Evolutionary conservation across 2,797 vertebrate genomes (phyloP).

Genomic region (Eulemur mongoz): DNA sequence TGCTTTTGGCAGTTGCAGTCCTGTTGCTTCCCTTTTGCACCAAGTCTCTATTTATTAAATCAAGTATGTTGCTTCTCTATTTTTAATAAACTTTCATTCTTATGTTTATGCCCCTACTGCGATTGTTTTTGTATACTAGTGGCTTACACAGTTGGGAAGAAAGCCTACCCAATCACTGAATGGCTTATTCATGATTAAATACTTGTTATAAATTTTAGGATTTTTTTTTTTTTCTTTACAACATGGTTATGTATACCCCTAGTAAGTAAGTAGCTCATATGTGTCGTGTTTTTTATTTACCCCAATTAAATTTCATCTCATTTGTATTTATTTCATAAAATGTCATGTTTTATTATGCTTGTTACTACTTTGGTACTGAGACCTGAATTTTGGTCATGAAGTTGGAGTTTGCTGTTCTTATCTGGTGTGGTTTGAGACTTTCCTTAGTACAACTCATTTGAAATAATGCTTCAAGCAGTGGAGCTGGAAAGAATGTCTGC

Average conservation of each 20-base stretch:
- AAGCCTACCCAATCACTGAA: neutral
- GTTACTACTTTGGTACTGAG: neutral
- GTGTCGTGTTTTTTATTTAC: neutral
- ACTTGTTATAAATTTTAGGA: neutral
- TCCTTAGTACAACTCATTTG: neutral
- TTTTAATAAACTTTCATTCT: slow-evolving; percentile 39
- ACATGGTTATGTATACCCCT: neutral
- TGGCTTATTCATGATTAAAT: neutral
- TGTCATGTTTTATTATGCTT: neutral
- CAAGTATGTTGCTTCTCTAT: neutral
- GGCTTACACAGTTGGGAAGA: neutral
- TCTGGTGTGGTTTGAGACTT: neutral
- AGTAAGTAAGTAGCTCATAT: neutral
- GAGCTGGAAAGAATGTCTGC: neutral
- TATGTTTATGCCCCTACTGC: neutral
- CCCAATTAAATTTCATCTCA: neutral
- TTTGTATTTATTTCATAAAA: neutral
- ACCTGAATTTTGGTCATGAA: slow-evolving; percentile 21
- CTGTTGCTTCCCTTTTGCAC: neutral
- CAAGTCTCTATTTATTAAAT: neutral
- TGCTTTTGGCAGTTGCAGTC: neutral
- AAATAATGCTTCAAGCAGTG: neutral
- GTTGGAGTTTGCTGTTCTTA: neutral
- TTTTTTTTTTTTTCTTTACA: neutral
- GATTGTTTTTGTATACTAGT: slow-evolving; percentile 33